A percentile compares a stretch with the other conserved stretches of the same genome.
Conservation (phyloP, 2,113 vertebrate genomes). For the Tetraodon nigroviridis region DNA sequence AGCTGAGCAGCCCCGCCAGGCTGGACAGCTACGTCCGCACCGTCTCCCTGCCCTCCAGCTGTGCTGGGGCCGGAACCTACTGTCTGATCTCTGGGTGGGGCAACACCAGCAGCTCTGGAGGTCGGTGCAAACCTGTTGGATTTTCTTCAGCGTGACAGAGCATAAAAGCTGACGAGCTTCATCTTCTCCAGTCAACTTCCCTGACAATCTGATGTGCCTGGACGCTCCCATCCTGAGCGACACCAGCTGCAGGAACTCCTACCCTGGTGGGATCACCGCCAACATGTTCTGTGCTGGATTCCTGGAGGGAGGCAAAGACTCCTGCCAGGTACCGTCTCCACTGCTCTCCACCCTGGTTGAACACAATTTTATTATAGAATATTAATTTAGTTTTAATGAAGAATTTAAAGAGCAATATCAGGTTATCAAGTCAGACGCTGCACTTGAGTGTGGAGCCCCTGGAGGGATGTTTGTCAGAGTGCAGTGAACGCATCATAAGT, state of each 20-base stretch:
- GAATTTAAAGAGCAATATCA: no score
- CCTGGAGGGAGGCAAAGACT: constrained; percentile 87
- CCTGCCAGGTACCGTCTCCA: constrained; percentile 81
- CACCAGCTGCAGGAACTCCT: constrained; percentile 64
- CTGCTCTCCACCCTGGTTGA: background rate
- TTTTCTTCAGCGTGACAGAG: fast-evolving
- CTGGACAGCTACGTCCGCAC: constrained; percentile 70
- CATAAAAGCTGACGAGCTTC: background rate
- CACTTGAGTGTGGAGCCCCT: no score
- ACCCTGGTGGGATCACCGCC: constrained; percentile 78
- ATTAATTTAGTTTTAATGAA: no score
- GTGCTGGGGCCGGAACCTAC: constrained; percentile 67
- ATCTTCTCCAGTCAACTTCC: constrained; percentile 65
- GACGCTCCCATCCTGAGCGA: constrained; percentile 77
- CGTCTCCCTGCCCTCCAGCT: constrained; percentile 72
- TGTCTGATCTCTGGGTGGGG: constrained; percentile 90
- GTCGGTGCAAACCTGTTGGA: constrained; percentile 46
- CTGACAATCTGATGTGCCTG: constrained; percentile 80
- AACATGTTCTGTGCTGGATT: constrained; percentile 89
- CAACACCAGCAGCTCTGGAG: constrained; percentile 73
- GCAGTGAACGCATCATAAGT: no score
- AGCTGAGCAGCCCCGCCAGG: constrained; percentile 59
- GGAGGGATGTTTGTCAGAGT: no score
- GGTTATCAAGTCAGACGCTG: no score
- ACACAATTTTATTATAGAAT: background rate